A percentile compares a stretch with the other conserved stretches of the same genome.
Evolutionary conservation across 2,888 invertebrate species (phyloP).

Genomic region (Sepioteuthis lessoniana): DNA sequence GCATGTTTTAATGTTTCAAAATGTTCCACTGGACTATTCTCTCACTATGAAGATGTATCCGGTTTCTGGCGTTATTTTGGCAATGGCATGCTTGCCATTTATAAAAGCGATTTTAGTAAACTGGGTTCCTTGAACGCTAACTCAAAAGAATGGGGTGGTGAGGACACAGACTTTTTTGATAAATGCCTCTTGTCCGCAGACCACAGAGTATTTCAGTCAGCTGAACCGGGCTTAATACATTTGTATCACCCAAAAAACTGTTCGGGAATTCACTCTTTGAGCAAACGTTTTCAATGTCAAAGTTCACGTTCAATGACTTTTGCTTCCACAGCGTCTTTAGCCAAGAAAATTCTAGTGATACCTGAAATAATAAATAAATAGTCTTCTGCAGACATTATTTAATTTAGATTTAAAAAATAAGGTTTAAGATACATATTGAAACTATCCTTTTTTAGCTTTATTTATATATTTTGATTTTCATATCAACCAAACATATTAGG

Average conservation of each 20-base stretch:
- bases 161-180: not conserved
- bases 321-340: too few relatives aligned
- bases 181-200: not conserved
- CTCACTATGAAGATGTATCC: not conserved
- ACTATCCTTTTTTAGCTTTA: too few relatives aligned
- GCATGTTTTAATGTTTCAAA: not conserved
- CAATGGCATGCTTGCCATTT: not conserved
- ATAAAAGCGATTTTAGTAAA: not conserved
- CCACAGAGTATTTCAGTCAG: not conserved
- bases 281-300: too few relatives aligned
- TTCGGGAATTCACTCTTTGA: not conserved
- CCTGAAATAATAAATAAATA: too few relatives aligned
- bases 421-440: too few relatives aligned
- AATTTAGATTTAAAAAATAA: too few relatives aligned
- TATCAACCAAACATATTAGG: too few relatives aligned
- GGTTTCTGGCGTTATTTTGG: conserved; percentile 14
- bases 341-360: too few relatives aligned
- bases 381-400: too few relatives aligned
- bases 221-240: not conserved
- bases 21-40: not conserved
- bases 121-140: not conserved
- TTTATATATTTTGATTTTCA: too few relatives aligned
- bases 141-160: not conserved
- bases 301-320: too few relatives aligned
- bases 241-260: not conserved